These are phyloP conservation scores for Gymnogyps californianus DNA, from an alignment of 2,113 vertebrate genomes.

Conservation along the genomic window DNA sequence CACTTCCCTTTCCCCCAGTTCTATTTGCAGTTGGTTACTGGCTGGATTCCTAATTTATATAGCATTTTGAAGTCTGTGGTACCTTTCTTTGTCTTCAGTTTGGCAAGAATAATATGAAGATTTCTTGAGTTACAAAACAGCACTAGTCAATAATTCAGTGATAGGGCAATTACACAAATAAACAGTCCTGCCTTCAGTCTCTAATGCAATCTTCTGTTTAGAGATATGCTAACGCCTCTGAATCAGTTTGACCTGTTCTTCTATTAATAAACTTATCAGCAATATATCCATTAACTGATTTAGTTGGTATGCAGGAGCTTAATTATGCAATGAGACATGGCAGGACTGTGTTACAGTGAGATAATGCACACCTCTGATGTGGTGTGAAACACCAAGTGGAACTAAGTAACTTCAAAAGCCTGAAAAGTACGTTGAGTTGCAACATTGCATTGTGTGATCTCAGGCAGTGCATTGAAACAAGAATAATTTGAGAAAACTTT, in stretches of 20 bases:
- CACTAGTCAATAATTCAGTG: neutral
- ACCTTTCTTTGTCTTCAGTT: neutral
- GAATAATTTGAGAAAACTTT: neutral
- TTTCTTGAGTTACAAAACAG: neutral
- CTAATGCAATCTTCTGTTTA: neutral
- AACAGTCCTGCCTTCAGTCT: neutral
- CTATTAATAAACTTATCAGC: conserved; percentile 28
- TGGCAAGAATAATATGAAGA: neutral
- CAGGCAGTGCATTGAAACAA: neutral
- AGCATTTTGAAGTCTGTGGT: neutral
- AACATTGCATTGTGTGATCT: neutral
- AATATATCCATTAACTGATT: neutral
- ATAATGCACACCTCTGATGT: neutral
- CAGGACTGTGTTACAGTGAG: neutral
- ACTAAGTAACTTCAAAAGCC: neutral
- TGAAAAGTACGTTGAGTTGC: neutral
- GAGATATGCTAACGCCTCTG: neutral
- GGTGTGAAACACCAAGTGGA: neutral
- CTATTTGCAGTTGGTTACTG: neutral
- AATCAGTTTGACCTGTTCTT: neutral
- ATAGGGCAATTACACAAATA: neutral
- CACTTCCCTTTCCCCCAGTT: neutral
- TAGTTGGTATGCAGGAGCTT: neutral
- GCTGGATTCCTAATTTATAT: neutral
- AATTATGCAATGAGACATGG: neutral